Evolutionary conservation across 2,888 invertebrate genomes (phyloP), one percentile per base, ranked within the genome.

Genomic region (Germaria angustata): DNA sequence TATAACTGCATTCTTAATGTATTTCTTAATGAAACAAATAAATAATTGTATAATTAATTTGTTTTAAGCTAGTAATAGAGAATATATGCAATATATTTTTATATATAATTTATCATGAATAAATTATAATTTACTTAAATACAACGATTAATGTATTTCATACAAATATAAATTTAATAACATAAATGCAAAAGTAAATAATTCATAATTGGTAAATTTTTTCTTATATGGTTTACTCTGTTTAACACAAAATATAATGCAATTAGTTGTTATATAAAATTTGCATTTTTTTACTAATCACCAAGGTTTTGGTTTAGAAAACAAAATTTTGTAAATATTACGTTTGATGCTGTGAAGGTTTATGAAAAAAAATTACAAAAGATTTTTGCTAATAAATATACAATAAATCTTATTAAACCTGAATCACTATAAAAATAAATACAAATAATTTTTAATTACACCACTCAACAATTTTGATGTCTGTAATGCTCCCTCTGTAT

Each of bases 11-110:
- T 28, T 28, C 28, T 69, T 20, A 59, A 51, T 39, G 39, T 72
- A 36, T 59, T 39, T 28, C 17, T 20, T 39, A 17, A 24, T 49
- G n/a, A 8, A 28, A 41, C 20, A 46, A 55, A 59, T 22, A 59
- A 71, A 59, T 20, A 49, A 61, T 20, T 61, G 3, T 53, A 53
- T 73, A 63, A 73, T 63, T 63, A 73, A 34, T 63, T 44, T 63
- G 63, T 53, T 22, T 63, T 51, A 57, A 69, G 7, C 34, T 24
- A 34, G 36, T 49, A 22, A 20, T 22, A 57, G 46, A 9, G 4
- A 32, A 63, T 51, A 32, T 32, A 73, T 34, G 7, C 17, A 55
- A 55, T 65, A 65, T 36, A 65, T 55, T 34, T 15, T 39, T n/a
- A 17, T 11, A 73, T 39, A 51, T 17, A 39, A 73, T 51, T 73